Conservation (phyloP, 2,888 invertebrate genomes). For the Eristalis intricaria region DNA sequence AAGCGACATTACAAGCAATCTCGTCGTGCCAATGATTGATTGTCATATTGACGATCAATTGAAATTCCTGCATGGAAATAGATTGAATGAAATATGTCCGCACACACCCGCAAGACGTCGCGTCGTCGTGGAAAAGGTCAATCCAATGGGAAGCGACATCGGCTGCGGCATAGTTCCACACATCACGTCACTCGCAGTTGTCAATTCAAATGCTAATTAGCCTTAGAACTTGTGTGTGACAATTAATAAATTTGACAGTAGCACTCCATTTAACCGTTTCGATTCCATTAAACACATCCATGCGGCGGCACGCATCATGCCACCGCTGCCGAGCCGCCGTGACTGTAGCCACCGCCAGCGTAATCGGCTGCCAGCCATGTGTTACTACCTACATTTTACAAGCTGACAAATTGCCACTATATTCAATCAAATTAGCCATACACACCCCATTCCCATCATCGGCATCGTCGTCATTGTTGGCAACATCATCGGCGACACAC, state of each 20-base stretch:
- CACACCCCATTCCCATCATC: slow-evolving; percentile 69
- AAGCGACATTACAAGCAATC: slow-evolving; percentile 2
- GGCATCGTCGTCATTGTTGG: slow-evolving; percentile 50
- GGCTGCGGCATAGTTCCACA: background rate
- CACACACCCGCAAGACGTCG: background rate
- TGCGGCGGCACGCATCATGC: background rate
- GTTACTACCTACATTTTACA: slow-evolving; percentile 63
- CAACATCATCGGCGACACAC: slow-evolving; percentile 44
- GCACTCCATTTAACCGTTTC: slow-evolving; percentile 68
- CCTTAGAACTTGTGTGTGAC: slow-evolving; percentile 49
- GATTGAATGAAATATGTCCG: slow-evolving; percentile 43
- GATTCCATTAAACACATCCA: slow-evolving; percentile 48
- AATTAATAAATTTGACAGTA: slow-evolving; percentile 71
- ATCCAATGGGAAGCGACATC: background rate
- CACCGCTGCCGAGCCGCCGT: background rate
- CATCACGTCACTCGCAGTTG: slow-evolving; percentile 34
- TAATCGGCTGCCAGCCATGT: slow-evolving; percentile 24
- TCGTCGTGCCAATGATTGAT: slow-evolving; percentile 57
- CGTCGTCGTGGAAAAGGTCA: slow-evolving; percentile 50
- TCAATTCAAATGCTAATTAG: slow-evolving; percentile 69
- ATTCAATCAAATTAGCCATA: slow-evolving; percentile 71
- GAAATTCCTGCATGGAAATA: slow-evolving; percentile 59
- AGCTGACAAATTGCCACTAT: slow-evolving; percentile 70
- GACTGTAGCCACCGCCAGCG: background rate
- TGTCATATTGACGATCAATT: slow-evolving; percentile 55